These are phyloP conservation scores for Diprion similis DNA, from an alignment of 1,140 invertebrate species.

Conservation along the genomic window DNA sequence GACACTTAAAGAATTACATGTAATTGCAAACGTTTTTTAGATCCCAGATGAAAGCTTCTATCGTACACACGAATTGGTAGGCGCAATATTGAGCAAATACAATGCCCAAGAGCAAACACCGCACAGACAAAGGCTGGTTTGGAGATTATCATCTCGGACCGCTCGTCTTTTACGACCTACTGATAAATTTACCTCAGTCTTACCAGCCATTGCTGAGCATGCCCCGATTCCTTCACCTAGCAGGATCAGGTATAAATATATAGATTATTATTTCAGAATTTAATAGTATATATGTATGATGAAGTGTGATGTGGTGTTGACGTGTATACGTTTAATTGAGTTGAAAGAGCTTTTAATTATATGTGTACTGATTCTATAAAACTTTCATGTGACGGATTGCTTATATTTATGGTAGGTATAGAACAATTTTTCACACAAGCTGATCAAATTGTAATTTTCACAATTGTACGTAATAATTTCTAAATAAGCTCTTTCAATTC, in stretches of 20 bases:
- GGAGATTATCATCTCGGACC: constrained; percentile 72
- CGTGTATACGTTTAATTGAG: constrained; percentile 5
- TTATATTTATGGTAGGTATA: too few species aligned
- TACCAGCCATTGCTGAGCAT: constrained; percentile 78
- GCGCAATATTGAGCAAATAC: constrained; percentile 70
- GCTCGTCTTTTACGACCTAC: constrained; percentile 75
- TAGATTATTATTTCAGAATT: constrained; percentile 15
- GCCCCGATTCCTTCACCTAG: constrained; percentile 61
- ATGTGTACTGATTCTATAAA: constrained; percentile 13
- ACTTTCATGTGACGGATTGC: neutral
- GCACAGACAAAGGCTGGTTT: constrained; percentile 76
- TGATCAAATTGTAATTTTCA: too few species aligned
- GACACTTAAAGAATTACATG: constrained; percentile 7
- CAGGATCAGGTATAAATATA: constrained; percentile 60
- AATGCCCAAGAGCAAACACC: constrained; percentile 74
- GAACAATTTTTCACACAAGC: too few species aligned
- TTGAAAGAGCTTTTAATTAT: neutral
- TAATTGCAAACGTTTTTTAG: constrained; percentile 49
- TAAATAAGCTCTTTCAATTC: constrained; percentile 7
- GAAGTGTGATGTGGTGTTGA: neutral
- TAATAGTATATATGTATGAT: constrained; percentile 17
- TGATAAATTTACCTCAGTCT: constrained; percentile 72
- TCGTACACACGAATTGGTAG: constrained; percentile 66
- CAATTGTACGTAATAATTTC: neutral
- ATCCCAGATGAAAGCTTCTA: constrained; percentile 72